phyloP scores from a whole-genome alignment of 1,140 invertebrate species.

The Andricus grossulariae region DNA sequence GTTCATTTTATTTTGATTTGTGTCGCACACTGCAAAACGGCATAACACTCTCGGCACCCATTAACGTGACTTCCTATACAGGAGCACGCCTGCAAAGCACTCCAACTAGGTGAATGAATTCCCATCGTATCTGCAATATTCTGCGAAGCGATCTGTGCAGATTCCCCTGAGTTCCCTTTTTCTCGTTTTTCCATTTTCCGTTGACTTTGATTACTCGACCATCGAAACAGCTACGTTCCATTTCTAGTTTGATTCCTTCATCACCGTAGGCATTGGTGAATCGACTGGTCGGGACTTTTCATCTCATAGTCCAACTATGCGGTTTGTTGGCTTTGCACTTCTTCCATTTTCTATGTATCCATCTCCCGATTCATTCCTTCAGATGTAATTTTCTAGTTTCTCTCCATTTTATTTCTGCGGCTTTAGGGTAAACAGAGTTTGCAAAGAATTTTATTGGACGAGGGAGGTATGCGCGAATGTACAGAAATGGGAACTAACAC shows the following conservation, averaged over 20 bases:
- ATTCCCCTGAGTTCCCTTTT: not conserved
- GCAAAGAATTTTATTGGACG: too few species aligned
- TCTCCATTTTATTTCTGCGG: too few species aligned
- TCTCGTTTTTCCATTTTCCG: not conserved
- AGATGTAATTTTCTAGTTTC: not conserved
- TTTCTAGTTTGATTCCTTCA: not conserved
- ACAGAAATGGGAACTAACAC: too few species aligned
- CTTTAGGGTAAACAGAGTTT: too few species aligned
- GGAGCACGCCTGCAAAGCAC: slow-evolving; percentile 4
- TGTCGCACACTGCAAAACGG: slow-evolving; percentile 22
- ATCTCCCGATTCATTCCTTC: not conserved
- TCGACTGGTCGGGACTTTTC: not conserved
- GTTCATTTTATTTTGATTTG: slow-evolving; percentile 32
- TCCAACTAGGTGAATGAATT: not conserved
- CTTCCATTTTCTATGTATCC: not conserved
- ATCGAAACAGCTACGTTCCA: slow-evolving; percentile 4
- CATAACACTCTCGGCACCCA: slow-evolving; percentile 23
- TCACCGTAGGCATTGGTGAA: not conserved
- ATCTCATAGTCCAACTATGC: not conserved
- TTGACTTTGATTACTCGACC: slow-evolving; percentile 14
- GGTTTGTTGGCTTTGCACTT: not conserved
- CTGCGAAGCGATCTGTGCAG: not conserved
- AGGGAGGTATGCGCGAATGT: too few species aligned
- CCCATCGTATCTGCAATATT: not conserved
- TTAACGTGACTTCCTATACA: slow-evolving; percentile 26